Evolutionary conservation across 2,888 invertebrate species (phyloP), one percentile per base, ranked within the genome.

Genomic region (Athrips mouffetella): DNA sequence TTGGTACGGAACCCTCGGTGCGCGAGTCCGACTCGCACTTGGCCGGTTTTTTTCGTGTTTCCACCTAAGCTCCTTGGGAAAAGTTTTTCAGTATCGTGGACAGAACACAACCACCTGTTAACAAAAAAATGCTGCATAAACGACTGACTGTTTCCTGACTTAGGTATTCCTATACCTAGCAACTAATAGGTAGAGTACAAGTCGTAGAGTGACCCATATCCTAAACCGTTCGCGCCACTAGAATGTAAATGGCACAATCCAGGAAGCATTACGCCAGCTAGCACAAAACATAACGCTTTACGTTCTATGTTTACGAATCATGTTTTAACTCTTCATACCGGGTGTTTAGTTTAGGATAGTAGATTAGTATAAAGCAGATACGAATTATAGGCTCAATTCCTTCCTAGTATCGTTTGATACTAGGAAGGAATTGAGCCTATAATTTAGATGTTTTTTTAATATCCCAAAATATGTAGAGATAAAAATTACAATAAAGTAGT

Each of bases 271-370:
- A 37, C 37, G 16, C n/a, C n/a, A n/a, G 30, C 10, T 16, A 35
- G 15, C 6, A 18, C 18, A 20, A 27, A 30, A n/a, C 52, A 52
- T 53, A 47, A 52, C 49, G 54, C 54, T 55, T 51, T 48, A 47
- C 39, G 23, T 35, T 45, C 42, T 52, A 29, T 57, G 54, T 59
- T 50, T 56, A 59, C 48, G 27, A 15, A 54, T 48, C 2, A 35
- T 45, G 33, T 33, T 45, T 45, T 35, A 8, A 23, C n/a, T 37
- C n/a, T 1, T 2, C 18, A n/a, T 2, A n/a, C 20, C 2, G 21
- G n/a, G 20, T 20, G 20, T 16, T 37, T 8, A 30, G 15, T 10
- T 15, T 31, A 13, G 11, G 31, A 10, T 18, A 16, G 10, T 6
- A 35, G 3, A 31, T n/a, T n/a, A n/a, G n/a, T n/a, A 31, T 11